Conservation (phyloP, 2,797 vertebrate species). For the Acipenser transmontanus region DNA sequence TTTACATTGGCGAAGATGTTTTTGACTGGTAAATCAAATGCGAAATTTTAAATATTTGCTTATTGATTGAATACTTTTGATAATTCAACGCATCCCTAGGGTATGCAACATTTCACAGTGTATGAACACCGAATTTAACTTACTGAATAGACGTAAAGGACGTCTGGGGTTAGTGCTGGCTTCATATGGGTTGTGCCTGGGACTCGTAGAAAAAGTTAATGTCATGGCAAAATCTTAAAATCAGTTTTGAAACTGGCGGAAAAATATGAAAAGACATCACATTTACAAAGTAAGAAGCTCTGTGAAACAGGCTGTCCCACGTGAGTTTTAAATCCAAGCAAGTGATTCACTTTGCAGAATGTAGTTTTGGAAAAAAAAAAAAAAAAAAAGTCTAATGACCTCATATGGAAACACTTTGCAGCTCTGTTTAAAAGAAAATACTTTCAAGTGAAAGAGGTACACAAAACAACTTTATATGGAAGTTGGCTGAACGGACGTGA, state of each 20-base stretch:
- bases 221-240: too few relatives aligned
- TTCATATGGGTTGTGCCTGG: too few relatives aligned
- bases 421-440: slow-evolving; percentile 16
- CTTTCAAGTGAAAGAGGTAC: slow-evolving; percentile 5
- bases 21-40: slow-evolving; percentile 7
- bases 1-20: slow-evolving; percentile 5
- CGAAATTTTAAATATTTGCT: background rate
- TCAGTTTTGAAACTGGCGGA: too few relatives aligned
- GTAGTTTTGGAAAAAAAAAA: slow-evolving; percentile 8
- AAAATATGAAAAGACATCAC: too few relatives aligned
- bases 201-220: too few relatives aligned
- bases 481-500: background rate
- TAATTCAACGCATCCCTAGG: too few relatives aligned
- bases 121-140: too few relatives aligned
- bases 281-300: too few relatives aligned
- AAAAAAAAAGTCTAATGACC: slow-evolving; percentile 2
- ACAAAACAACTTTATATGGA: slow-evolving; percentile 19
- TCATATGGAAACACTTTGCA: slow-evolving; percentile 14
- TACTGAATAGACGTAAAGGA: too few relatives aligned
- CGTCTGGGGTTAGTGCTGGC: too few relatives aligned
- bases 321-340: background rate
- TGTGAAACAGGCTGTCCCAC: background rate
- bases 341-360: slow-evolving; percentile 6
- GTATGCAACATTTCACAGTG: too few relatives aligned
- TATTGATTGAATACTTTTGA: too few relatives aligned